Conservation (phyloP, 2,888 invertebrate genomes). For the Ypsolopha scabrella region DNA sequence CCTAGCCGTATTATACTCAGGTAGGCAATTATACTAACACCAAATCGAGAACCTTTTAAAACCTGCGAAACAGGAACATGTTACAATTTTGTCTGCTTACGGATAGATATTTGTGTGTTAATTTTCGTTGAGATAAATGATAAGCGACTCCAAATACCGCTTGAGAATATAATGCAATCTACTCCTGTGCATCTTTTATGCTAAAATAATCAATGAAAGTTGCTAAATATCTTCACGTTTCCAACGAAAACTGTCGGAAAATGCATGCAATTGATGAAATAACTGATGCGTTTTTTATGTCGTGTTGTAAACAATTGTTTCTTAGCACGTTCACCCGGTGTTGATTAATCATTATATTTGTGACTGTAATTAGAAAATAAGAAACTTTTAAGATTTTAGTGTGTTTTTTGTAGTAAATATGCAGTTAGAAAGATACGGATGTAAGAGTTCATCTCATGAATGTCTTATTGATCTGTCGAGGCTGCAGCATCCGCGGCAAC, state of each 20-base stretch:
- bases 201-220: background rate
- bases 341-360: background rate
- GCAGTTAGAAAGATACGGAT: background rate
- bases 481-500: slow-evolving; percentile 32
- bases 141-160: background rate
- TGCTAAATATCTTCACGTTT: background rate
- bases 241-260: background rate
- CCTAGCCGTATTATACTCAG: slow-evolving; percentile 57
- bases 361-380: background rate
- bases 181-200: background rate
- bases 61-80: too few species aligned
- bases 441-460: slow-evolving; percentile 25
- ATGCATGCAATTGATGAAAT: too few species aligned
- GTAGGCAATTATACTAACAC: slow-evolving; percentile 22
- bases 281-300: too few species aligned
- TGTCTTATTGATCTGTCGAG: slow-evolving; percentile 45
- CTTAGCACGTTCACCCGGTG: background rate
- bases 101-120: too few species aligned
- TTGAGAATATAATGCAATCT: background rate
- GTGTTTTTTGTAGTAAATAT: background rate
- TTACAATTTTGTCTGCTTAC: too few species aligned
- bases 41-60: background rate
- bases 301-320: background rate
- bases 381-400: background rate
- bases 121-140: background rate